Conservation (phyloP, 2,888 invertebrate species). For the Catocala nupta region DNA sequence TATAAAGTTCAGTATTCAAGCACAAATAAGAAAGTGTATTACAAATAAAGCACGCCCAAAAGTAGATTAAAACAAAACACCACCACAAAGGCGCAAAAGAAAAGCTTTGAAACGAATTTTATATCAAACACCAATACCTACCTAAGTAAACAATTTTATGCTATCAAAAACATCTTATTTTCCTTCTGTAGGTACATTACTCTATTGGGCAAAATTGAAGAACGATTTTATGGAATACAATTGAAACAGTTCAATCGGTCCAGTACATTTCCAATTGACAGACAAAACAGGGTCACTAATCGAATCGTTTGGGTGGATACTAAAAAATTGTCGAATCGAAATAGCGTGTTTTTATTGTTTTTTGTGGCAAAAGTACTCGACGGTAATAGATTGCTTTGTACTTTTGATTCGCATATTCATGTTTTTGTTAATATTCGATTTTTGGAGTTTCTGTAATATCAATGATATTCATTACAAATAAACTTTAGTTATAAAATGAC, state of each 20-base stretch:
- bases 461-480: too few species aligned
- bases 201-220: conserved; percentile 2
- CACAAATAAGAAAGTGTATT: not conserved
- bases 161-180: conserved; percentile 13
- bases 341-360: conserved; percentile 18
- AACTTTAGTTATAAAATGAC: too few species aligned
- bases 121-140: conserved; percentile 8
- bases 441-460: too few species aligned
- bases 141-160: conserved; percentile 8
- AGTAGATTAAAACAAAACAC: conserved; percentile 7
- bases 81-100: not conserved
- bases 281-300: conserved; percentile 37
- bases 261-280: conserved; percentile 44
- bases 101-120: conserved; percentile 5
- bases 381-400: not conserved
- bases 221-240: conserved; percentile 20
- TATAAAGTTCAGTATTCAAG: not conserved
- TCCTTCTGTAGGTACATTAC: not conserved
- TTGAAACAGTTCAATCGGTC: conserved; percentile 20
- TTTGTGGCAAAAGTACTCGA: not conserved
- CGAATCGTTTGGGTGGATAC: conserved; percentile 26
- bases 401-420: not conserved
- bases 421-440: too few species aligned
- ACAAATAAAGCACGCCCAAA: not conserved
- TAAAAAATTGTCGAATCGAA: conserved; percentile 36